Conservation (phyloP, 2,888 invertebrate species). For the Hyposoter didymator region DNA sequence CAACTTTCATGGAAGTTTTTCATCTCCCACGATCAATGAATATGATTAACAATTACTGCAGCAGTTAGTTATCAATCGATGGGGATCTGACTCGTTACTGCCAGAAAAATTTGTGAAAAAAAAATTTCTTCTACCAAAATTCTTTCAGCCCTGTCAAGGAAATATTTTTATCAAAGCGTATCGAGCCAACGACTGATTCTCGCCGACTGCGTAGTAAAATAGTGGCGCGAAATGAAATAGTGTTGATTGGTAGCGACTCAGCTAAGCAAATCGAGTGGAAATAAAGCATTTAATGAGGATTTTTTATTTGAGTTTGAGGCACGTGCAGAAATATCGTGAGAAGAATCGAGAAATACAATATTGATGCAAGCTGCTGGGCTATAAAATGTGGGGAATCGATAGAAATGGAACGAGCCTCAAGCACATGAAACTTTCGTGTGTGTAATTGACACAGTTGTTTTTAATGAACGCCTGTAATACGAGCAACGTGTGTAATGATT, state of each 20-base stretch:
- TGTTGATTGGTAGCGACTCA: neutral
- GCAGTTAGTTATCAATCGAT: neutral
- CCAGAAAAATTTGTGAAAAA: neutral
- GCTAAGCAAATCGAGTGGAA: neutral
- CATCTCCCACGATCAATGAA: neutral
- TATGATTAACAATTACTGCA: neutral
- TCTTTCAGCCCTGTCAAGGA: neutral
- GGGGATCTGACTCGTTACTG: neutral
- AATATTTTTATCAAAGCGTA: neutral
- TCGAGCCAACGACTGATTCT: neutral
- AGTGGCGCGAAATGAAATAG: neutral
- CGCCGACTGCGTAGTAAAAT: neutral
- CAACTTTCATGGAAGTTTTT: constrained; percentile 5
- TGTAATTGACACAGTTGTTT: constrained; percentile 52
- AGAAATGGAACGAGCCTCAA: constrained; percentile 38
- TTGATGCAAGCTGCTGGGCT: neutral
- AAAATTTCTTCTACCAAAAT: neutral
- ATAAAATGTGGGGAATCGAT: constrained; percentile 59
- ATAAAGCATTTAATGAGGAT: neutral
- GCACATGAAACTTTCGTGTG: constrained; percentile 56
- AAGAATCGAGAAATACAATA: neutral
- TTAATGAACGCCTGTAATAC: constrained; percentile 56
- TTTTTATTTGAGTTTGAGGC: neutral
- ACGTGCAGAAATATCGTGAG: neutral
- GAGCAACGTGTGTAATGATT: constrained; percentile 37